Evolutionary conservation across 1,140 invertebrate genomes (phyloP), one percentile per base, ranked within the genome.

Genomic region (Teleopsis dalmanni): DNA sequence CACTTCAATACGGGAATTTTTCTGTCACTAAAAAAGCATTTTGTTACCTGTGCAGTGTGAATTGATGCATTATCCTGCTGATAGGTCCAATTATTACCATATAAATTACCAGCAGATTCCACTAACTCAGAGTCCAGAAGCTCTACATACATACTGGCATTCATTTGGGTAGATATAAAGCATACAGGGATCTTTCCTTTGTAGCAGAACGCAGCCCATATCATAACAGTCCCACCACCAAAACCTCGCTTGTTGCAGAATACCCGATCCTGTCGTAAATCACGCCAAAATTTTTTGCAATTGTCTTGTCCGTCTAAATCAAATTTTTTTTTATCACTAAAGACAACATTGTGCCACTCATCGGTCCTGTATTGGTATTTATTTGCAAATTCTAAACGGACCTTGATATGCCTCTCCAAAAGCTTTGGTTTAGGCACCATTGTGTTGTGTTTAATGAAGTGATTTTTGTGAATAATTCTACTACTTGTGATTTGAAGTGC

Each of bases 241-340:
- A 47, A 52, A 25, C 48, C 48, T 47, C 50, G 23, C 11, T 40
- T 52, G 5, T 27, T 35, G 25, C 29, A 27, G 36, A 25, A 36
- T 26, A 13, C 16, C 13, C 22, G 31, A 16, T 34, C 29, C 34
- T 46, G 23, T 31, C 48, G 31, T 34, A 57, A 47, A 52, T 51
- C 49, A 45, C 49, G 50, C 34, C 41, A 53, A 42, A 55, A 56
- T 40, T 53, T 45, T 14, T 37, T 34, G 35, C 33, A 51, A 21
- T 46, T 51, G 52, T 56, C 48, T 26, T 41, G 54, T 47, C 54
- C 54, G 31, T 52, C 49, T 25, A 59, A 42, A 54, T 51, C 51
- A 35, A 55, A 55, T 33, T 52, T 54, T 33, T 51, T 56, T 33
- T 53, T 54, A 27, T 57, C 56, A 16, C 22, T 45, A 37, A 27